These are phyloP conservation scores for Thysanoteuthis rhombus DNA, from an alignment of 2,888 invertebrate species.

Conservation along the genomic window DNA sequence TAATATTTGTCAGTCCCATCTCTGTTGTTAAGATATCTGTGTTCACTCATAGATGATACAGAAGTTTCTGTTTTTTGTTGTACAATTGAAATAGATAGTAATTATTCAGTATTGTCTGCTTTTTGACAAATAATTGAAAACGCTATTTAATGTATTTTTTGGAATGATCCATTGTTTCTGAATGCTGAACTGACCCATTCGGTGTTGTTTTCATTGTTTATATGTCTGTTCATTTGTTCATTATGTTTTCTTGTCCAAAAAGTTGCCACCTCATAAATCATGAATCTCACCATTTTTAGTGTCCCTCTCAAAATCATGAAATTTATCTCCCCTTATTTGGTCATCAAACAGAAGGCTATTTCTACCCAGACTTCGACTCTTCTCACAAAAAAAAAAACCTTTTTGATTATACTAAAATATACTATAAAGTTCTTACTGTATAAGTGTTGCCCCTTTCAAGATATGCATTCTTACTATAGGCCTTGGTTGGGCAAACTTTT, in stretches of 20 bases:
- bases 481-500: no score
- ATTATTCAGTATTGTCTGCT: no score
- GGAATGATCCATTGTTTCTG: background rate
- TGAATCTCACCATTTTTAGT: background rate
- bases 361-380: background rate
- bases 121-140: no score
- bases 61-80: background rate
- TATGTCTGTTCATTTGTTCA: background rate
- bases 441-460: no score
- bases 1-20: background rate
- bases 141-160: background rate
- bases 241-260: background rate
- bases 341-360: background rate
- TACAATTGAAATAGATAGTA: background rate
- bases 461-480: no score
- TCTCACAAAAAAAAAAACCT: no score
- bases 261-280: background rate
- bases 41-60: background rate
- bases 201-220: background rate
- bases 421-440: no score
- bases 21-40: background rate
- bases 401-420: no score
- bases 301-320: background rate
- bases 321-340: background rate
- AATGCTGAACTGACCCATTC: background rate